Conservation (phyloP, 2,113 vertebrate species). For the Alexandromys fortis region DNA sequence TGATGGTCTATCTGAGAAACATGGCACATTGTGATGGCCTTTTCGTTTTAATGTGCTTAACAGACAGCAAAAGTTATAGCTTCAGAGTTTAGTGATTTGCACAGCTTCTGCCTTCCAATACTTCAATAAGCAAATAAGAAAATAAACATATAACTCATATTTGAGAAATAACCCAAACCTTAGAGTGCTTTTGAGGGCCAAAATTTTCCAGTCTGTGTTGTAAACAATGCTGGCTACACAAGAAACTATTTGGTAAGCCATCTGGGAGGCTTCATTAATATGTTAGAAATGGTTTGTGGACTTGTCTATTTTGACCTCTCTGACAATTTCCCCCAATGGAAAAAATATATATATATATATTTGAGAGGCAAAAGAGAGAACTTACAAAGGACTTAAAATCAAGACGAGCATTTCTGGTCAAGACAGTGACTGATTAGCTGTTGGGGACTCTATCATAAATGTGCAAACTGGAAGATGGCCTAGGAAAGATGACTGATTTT, state of each 20-base stretch:
- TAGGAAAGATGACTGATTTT: conserved; percentile 3
- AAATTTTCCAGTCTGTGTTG: neutral
- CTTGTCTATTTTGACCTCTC: conserved; percentile 1
- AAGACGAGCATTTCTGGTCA: neutral
- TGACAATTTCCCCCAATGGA: neutral
- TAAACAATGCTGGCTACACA: neutral
- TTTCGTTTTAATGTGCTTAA: neutral
- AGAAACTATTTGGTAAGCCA: neutral
- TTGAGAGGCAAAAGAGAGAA: neutral
- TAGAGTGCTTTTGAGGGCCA: neutral
- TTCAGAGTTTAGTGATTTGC: neutral
- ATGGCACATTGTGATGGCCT: neutral
- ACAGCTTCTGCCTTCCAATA: neutral
- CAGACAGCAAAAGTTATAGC: neutral
- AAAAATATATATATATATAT: neutral
- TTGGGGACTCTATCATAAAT: neutral
- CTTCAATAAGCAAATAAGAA: neutral
- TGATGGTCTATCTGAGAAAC: neutral
- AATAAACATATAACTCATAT: neutral
- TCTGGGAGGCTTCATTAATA: neutral
- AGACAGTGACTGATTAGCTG: neutral
- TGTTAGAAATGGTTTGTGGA: neutral
- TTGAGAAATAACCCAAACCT: neutral
- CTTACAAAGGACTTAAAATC: neutral
- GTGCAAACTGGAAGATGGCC: neutral